Percentiles rank a stretch among this genome's conserved stretches.
phyloP scores from a whole-genome alignment of 2,113 vertebrate genomes.

The Trochalopteron elliotii region DNA sequence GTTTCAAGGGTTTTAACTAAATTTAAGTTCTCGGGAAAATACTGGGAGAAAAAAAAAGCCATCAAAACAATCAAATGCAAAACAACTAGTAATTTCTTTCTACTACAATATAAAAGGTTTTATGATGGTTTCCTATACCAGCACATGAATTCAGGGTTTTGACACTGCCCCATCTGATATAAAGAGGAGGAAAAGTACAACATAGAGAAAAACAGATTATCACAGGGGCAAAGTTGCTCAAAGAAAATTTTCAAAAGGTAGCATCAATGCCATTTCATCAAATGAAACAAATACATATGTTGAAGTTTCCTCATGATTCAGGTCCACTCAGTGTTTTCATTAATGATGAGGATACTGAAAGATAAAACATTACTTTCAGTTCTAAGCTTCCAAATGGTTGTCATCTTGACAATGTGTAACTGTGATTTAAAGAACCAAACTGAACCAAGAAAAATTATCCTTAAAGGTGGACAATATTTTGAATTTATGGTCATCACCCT shows the following conservation, averaged over 20 bases:
- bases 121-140: not conserved
- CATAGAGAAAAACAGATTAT: not conserved
- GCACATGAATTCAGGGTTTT: not conserved
- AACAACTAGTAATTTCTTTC: not conserved
- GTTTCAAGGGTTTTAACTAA: not conserved
- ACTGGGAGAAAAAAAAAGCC: not conserved
- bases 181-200: not conserved
- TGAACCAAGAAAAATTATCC: not conserved
- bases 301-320: not conserved
- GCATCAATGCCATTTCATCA: not conserved
- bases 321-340: not conserved
- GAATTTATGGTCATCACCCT: not conserved
- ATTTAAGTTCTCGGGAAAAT: not conserved
- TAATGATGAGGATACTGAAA: not conserved
- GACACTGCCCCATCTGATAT: not conserved
- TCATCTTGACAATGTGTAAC: not conserved
- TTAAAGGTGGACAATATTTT: not conserved
- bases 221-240: not conserved
- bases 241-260: not conserved
- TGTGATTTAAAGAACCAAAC: not conserved
- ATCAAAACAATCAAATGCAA: not conserved
- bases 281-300: not conserved
- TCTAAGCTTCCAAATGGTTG: not conserved
- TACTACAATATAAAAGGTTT: not conserved
- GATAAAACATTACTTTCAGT: not conserved